Percentiles rank a stretch among this genome's conserved stretches.
These are phyloP conservation scores for Chelonus insularis DNA, from an alignment of 1,140 invertebrate genomes.

Conservation along the genomic window DNA sequence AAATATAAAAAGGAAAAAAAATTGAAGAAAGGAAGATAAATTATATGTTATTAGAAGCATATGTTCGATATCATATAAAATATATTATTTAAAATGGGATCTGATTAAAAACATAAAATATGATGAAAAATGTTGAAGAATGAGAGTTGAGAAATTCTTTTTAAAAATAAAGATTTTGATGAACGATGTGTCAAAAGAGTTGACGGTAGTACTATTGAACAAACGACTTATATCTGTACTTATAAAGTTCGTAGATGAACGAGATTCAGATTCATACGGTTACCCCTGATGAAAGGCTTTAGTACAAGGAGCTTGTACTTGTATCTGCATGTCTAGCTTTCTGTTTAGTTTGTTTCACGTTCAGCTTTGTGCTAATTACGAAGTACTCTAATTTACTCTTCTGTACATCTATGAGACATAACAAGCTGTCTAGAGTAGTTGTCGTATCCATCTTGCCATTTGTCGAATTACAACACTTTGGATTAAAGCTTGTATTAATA, in stretches of 20 bases:
- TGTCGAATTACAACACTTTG: neutral
- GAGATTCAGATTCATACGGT: constrained; percentile 49
- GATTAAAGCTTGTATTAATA: neutral
- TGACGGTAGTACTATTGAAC: constrained; percentile 5
- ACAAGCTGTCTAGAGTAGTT: constrained; percentile 5
- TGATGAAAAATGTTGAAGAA: neutral
- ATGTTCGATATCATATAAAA: constrained; percentile 5
- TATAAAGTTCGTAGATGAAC: constrained; percentile 41
- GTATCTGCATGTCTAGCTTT: constrained; percentile 59
- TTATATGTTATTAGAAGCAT: neutral
- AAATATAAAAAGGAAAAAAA: neutral
- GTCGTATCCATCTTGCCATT: neutral
- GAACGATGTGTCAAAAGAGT: too few species aligned
- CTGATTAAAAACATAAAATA: neutral
- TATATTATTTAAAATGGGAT: neutral
- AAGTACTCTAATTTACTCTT: constrained; percentile 54
- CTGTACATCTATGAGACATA: constrained; percentile 39
- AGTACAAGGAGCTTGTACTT: constrained; percentile 54
- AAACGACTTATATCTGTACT: constrained; percentile 23
- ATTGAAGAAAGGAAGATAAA: neutral
- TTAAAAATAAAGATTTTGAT: too few species aligned
- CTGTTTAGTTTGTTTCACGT: constrained; percentile 57
- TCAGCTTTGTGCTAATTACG: constrained; percentile 55
- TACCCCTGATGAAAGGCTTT: constrained; percentile 55
- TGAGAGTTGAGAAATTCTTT: neutral